Conservation (phyloP, 2,888 invertebrate genomes). For the Dynastes maya region DNA sequence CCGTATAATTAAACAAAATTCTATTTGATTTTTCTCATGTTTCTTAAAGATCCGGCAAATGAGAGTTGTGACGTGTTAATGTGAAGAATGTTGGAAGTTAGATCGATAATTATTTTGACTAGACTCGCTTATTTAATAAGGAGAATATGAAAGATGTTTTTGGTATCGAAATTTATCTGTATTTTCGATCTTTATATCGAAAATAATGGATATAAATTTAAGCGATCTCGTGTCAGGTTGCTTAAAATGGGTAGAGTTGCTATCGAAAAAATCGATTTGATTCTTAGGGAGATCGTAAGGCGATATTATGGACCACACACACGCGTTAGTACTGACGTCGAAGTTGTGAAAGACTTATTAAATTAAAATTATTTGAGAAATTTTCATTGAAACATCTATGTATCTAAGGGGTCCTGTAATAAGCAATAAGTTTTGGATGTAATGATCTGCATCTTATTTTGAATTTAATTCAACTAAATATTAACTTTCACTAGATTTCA, state of each 20-base stretch:
- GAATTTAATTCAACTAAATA: not conserved
- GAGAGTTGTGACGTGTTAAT: not conserved
- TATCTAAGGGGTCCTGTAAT: not conserved
- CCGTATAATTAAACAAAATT: slow-evolving; percentile 29
- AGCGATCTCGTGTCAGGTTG: no score
- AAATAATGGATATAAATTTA: not conserved
- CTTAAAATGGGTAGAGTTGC: not conserved
- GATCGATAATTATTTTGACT: slow-evolving; percentile 2
- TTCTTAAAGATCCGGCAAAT: not conserved
- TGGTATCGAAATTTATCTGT: not conserved
- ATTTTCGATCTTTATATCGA: not conserved
- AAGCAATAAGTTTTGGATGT: not conserved
- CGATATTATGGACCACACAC: no score
- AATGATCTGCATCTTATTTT: not conserved
- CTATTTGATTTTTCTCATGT: not conserved
- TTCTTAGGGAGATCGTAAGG: no score
- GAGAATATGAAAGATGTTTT: slow-evolving; percentile 7
- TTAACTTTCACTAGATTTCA: not conserved
- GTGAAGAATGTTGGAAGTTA: slow-evolving; percentile 6
- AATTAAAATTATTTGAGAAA: no score
- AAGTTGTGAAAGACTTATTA: no score
- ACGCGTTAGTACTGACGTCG: no score
- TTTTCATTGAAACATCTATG: not conserved
- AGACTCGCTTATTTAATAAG: not conserved
- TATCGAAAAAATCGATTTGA: no score